Evolutionary conservation across 2,888 invertebrate genomes (phyloP).

Genomic region (Oscheius myriophilus): DNA sequence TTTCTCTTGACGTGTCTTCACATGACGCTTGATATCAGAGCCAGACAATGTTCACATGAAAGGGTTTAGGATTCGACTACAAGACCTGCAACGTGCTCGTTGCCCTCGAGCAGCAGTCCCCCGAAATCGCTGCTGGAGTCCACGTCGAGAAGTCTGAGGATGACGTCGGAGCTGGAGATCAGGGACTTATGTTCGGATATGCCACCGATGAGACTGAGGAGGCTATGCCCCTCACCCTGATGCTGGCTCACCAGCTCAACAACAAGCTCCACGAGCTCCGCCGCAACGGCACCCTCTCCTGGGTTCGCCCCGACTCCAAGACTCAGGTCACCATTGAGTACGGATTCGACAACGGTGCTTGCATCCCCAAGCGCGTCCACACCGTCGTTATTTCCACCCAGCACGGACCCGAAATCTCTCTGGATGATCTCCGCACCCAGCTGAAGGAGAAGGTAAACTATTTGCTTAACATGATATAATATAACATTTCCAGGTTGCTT

Average conservation of each 20-base stretch:
- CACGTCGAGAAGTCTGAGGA: conserved; percentile 80
- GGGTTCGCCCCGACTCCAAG: conserved; percentile 94
- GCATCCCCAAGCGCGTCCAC: conserved; percentile 91
- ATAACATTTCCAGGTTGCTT: conserved; percentile 80
- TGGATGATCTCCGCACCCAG: conserved; percentile 74
- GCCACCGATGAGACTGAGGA: conserved; percentile 96
- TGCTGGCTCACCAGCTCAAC: conserved; percentile 88
- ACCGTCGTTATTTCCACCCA: conserved; percentile 96
- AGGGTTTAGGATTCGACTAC: conserved; percentile 91
- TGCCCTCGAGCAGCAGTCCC: conserved; percentile 93
- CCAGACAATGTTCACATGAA: not conserved
- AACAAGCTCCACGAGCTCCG: conserved; percentile 88
- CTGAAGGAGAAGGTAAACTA: conserved; percentile 76
- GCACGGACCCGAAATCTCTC: conserved; percentile 88
- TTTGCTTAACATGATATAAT: not conserved
- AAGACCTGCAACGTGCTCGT: conserved; percentile 98
- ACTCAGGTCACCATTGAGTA: conserved; percentile 98
- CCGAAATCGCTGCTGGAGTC: conserved; percentile 95
- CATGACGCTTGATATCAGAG: too few relatives aligned
- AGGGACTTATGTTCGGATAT: conserved; percentile 98
- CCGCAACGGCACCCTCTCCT: conserved; percentile 87
- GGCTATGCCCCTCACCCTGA: conserved; percentile 93
- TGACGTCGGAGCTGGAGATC: conserved; percentile 95
- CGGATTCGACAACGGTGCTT: conserved; percentile 88
- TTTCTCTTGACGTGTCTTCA: too few relatives aligned